A percentile compares a stretch with the other conserved stretches of the same genome.
phyloP scores from a whole-genome alignment of 1,140 invertebrate species.

The Ostrea denselamellosa region DNA sequence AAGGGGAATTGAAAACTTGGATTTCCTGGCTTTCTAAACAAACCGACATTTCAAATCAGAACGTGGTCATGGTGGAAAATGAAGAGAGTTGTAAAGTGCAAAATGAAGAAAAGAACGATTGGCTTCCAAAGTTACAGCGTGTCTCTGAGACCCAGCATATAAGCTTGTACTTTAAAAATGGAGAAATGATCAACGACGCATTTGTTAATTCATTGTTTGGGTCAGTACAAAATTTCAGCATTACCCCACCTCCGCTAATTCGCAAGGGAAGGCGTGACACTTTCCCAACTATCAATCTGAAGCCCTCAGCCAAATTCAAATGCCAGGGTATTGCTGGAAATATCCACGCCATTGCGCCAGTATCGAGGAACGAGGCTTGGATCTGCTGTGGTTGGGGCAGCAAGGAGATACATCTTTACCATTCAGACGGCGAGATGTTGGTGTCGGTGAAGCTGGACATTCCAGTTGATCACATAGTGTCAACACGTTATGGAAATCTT shows the following conservation, averaged over 20 bases:
- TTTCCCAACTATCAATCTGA: background rate
- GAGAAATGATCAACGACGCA: background rate
- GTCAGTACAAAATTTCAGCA: background rate
- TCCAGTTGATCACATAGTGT: slow-evolving; percentile 41
- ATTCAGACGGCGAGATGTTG: slow-evolving; percentile 49
- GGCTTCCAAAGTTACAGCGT: background rate
- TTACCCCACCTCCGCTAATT: background rate
- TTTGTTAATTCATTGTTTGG: background rate
- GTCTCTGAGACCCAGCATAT: slow-evolving; percentile 2
- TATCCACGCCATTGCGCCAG: slow-evolving; percentile 56
- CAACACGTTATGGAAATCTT: slow-evolving; percentile 3
- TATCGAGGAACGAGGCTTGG: slow-evolving; percentile 56
- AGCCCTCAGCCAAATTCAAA: slow-evolving; percentile 26
- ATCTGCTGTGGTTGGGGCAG: slow-evolving; percentile 61
- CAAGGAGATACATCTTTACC: slow-evolving; percentile 54
- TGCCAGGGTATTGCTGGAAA: slow-evolving; percentile 33
- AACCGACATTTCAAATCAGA: slow-evolving; percentile 11
- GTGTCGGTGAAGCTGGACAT: slow-evolving; percentile 54
- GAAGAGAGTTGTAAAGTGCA: background rate
- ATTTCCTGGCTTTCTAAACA: background rate
- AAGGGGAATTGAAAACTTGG: slow-evolving; percentile 24
- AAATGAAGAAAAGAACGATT: background rate
- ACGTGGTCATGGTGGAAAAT: background rate
- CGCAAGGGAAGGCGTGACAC: background rate
- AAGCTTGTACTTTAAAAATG: slow-evolving; percentile 14